Evolutionary conservation across 2,888 invertebrate genomes (phyloP).

Genomic region (Leptinotarsa juncta): DNA sequence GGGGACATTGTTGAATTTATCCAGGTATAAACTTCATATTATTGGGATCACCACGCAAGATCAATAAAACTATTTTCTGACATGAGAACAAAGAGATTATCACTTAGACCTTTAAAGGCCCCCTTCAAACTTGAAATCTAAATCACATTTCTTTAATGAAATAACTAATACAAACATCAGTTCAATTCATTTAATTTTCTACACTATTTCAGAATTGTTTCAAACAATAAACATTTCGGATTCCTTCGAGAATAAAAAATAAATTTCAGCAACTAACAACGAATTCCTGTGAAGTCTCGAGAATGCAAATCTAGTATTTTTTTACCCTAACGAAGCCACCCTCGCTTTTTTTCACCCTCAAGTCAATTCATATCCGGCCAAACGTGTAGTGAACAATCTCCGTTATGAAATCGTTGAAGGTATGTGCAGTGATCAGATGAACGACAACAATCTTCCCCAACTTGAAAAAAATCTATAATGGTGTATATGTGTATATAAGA

Average conservation of each 20-base stretch:
- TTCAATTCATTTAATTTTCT: background rate
- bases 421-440: slow-evolving; percentile 49
- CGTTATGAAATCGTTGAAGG: slow-evolving; percentile 46
- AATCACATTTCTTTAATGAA: background rate
- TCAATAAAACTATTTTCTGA: too few relatives aligned
- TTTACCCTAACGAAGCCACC: slow-evolving; percentile 67
- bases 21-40: too few relatives aligned
- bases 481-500: slow-evolving; percentile 67
- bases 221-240: slow-evolving; percentile 16
- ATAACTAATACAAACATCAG: too few relatives aligned
- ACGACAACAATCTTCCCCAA: slow-evolving; percentile 63
- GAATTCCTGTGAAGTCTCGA: slow-evolving; percentile 61
- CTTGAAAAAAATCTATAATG: slow-evolving; percentile 67
- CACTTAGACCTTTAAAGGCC: too few relatives aligned
- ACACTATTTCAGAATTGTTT: slow-evolving; percentile 7
- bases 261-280: slow-evolving; percentile 51
- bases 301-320: slow-evolving; percentile 67
- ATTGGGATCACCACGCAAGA: too few relatives aligned
- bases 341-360: slow-evolving; percentile 67
- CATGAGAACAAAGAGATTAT: too few relatives aligned
- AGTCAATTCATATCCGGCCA: slow-evolving; percentile 62
- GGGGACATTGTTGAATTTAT: too few relatives aligned
- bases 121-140: background rate
- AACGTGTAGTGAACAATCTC: slow-evolving; percentile 47
- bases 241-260: slow-evolving; percentile 42